A percentile compares a stretch with the other conserved stretches of the same genome.
phyloP scores from a whole-genome alignment of 1,140 invertebrate species.

The Microvelia longipes region DNA sequence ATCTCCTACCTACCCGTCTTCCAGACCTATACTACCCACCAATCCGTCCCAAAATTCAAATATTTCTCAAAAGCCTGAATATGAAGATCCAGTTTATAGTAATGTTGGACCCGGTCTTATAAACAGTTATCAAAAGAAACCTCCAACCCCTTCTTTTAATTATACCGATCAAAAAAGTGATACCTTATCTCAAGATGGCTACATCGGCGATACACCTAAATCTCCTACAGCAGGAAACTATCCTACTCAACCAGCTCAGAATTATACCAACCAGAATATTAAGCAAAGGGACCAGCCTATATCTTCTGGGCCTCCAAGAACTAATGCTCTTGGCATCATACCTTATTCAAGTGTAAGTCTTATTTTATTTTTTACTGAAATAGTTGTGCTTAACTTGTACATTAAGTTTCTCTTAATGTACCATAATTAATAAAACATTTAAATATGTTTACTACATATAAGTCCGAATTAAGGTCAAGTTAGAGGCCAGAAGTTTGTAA shows the following conservation, averaged over 20 bases:
- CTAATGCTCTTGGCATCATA: constrained; percentile 12
- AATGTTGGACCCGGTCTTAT: background rate
- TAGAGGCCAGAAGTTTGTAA: no score
- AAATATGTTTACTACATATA: background rate
- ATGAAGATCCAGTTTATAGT: background rate
- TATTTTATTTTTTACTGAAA: no score
- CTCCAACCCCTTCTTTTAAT: background rate
- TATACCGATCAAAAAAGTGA: background rate
- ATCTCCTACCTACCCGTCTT: background rate
- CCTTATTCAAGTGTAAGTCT: constrained; percentile 15
- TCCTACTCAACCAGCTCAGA: background rate
- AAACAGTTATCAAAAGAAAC: background rate
- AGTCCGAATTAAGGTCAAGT: no score
- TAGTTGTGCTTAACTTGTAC: no score
- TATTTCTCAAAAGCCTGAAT: background rate
- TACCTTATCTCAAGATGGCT: background rate
- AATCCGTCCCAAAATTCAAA: background rate
- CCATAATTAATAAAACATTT: background rate
- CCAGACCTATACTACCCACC: background rate
- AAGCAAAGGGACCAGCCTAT: constrained; percentile 3
- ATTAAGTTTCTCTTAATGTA: background rate
- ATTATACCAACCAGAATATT: background rate
- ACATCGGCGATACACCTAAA: background rate
- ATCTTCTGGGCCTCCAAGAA: constrained; percentile 14
- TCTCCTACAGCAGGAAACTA: background rate